Conservation (phyloP, 1,140 invertebrate species). For the Cherax destructor region DNA sequence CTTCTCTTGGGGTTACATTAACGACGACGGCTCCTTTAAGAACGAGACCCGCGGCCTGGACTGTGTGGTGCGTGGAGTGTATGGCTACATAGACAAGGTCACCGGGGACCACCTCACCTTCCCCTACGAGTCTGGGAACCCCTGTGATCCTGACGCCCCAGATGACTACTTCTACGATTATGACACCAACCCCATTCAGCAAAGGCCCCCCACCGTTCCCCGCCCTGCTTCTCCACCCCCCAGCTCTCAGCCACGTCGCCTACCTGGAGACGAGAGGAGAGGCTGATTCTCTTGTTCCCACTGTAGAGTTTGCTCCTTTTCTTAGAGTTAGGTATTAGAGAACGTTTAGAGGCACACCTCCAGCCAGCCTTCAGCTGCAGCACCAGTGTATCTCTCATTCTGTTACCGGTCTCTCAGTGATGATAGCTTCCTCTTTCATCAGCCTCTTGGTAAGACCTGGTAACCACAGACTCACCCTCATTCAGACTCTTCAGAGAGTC, state of each 20-base stretch:
- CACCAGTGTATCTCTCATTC: no score
- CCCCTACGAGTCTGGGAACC: slow-evolving; percentile 91
- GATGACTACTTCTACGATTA: slow-evolving; percentile 57
- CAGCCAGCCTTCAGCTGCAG: no score
- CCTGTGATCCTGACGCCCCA: slow-evolving; percentile 80
- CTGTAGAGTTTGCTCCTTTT: no score
- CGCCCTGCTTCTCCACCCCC: neutral
- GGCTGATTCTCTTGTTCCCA: neutral
- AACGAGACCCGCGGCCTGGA: slow-evolving; percentile 90
- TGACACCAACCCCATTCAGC: neutral
- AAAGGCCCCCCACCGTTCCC: neutral
- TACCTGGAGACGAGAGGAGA: no score
- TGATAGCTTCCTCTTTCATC: no score
- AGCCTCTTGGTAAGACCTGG: no score
- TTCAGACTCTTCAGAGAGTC: no score
- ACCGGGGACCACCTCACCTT: slow-evolving; percentile 88
- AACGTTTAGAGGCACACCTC: no score
- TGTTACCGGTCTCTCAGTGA: no score
- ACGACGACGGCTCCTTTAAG: slow-evolving; percentile 90
- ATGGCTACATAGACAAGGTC: slow-evolving; percentile 91
- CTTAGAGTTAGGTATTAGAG: no score
- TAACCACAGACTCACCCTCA: no score
- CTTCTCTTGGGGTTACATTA: slow-evolving; percentile 92
- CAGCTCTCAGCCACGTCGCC: neutral
- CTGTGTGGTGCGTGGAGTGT: slow-evolving; percentile 90